These are phyloP conservation scores for Harlomillsia oculata DNA, from an alignment of 1,140 invertebrate species.

Conservation along the genomic window DNA sequence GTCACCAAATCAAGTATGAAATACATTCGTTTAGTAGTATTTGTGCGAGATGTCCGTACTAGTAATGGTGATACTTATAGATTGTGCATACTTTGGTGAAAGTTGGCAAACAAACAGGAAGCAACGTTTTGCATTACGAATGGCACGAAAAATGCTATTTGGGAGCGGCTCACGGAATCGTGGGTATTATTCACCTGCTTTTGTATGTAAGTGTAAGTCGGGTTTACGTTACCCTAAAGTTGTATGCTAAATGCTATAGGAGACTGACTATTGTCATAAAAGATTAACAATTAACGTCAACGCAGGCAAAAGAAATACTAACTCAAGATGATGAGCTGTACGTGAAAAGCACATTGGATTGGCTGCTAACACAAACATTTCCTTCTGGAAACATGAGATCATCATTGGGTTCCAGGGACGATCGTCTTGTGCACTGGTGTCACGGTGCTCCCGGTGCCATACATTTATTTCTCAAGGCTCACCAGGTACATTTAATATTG, in stretches of 20 bases:
- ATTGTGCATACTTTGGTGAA: constrained; percentile 14
- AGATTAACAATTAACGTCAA: no score
- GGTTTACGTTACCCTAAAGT: constrained; percentile 37
- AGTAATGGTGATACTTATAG: background rate
- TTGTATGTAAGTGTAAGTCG: no score
- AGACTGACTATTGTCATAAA: constrained; percentile 50
- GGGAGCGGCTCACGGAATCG: constrained; percentile 72
- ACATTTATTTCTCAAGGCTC: constrained; percentile 61
- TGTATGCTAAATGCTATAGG: no score
- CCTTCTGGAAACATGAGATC: constrained; percentile 79
- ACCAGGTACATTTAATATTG: constrained; percentile 59
- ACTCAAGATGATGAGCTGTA: no score
- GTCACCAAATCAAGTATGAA: no score
- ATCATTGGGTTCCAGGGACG: constrained; percentile 54
- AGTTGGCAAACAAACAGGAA: constrained; percentile 9
- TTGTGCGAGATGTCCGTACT: background rate
- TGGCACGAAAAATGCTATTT: constrained; percentile 83
- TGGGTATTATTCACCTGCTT: constrained; percentile 73
- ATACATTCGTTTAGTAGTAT: no score
- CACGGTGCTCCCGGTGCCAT: constrained; percentile 85
- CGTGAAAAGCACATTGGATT: constrained; percentile 21
- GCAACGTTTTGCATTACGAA: constrained; percentile 54
- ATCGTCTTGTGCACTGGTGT: constrained; percentile 88
- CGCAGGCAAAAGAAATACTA: no score
- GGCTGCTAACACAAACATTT: constrained; percentile 42